Base-by-base conservation (phyloP, 2,113 vertebrate genomes). In the Cricetomys ansorgei region DNA sequence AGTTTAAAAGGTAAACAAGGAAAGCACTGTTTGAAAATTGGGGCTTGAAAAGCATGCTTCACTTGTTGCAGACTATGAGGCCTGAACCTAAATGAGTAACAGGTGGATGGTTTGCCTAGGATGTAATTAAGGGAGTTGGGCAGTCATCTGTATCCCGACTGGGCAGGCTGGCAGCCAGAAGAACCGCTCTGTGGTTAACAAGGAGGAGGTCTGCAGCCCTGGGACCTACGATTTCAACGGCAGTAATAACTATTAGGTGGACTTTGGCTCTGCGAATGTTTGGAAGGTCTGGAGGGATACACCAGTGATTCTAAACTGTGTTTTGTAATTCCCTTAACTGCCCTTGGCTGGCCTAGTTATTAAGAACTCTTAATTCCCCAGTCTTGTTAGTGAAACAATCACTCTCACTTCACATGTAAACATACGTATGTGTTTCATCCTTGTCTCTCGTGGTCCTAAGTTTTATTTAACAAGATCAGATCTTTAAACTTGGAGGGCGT, bases 301-400 rank as follows among this genome's bases (percentile, higher is more conserved):
- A 0, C 16, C 50, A 67, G 75, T 65, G 92, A 55, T 96, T 96
- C 84, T 83, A 79, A 90, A 45, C 73, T 72, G 59, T 86, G 85
- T 50, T 92, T 77, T 93, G 59, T 62, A 90, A 94, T 88, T 91
- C 77, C 92, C 96, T 89, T 16, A 50, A 97, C 86, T 77, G 94
- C 97, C 92, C 87, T 97, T 89, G 83, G 65, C 97, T 97, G 96
- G 84, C 93, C 95, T 97, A 83, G 75, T 97, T 97, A 97, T 97
- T 97, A 97, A 97, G 97, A 96, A 97, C 85, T 86, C 95, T 53
- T 96, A 86, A 96, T 95, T 93, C 95, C 94, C 94, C 50, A 79
- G 55, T 48, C 69, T 97, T 97, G 94, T 96, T 95, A 95, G 94
- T 70, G 72, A 95, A 96, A 96, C 86, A 98, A 75, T 96, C 91